Evolutionary conservation across 1,140 invertebrate genomes (phyloP).

Genomic region (Popillia japonica): DNA sequence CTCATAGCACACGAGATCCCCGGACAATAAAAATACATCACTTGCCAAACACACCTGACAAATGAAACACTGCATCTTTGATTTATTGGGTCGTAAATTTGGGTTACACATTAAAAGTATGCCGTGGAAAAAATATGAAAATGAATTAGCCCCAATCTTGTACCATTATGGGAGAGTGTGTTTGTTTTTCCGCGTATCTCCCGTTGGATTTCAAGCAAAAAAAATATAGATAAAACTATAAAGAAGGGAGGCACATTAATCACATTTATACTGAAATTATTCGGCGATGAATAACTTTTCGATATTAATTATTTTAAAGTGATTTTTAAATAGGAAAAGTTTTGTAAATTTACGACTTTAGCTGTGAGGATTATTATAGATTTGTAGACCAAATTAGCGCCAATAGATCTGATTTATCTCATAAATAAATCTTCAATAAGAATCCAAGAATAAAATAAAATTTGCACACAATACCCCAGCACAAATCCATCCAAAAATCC

Average conservation of each 20-base stretch:
- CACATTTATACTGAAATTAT: neutral
- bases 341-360: constrained; percentile 12
- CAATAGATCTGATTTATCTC: too few relatives aligned
- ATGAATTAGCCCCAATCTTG: constrained; percentile 43
- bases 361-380: neutral
- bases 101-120: constrained; percentile 55
- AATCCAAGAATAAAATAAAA: too few relatives aligned
- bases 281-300: neutral
- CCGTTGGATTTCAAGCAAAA: neutral
- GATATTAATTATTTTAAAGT: constrained; percentile 8
- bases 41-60: constrained; percentile 58
- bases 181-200: neutral
- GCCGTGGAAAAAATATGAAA: constrained; percentile 51
- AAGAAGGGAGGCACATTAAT: too few relatives aligned
- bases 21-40: constrained; percentile 59
- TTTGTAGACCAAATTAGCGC: too few relatives aligned
- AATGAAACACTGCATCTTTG: constrained; percentile 59
- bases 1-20: constrained; percentile 48
- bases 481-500: too few relatives aligned
- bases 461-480: constrained; percentile 38
- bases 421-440: too few relatives aligned
- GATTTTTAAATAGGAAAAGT: neutral
- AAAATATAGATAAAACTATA: too few relatives aligned
- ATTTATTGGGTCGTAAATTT: constrained; percentile 56
- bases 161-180: too few relatives aligned